Evolutionary conservation across 2,113 vertebrate genomes (phyloP), one percentile per base, ranked within the genome.

Genomic region (Trematocara unimaculatum): DNA sequence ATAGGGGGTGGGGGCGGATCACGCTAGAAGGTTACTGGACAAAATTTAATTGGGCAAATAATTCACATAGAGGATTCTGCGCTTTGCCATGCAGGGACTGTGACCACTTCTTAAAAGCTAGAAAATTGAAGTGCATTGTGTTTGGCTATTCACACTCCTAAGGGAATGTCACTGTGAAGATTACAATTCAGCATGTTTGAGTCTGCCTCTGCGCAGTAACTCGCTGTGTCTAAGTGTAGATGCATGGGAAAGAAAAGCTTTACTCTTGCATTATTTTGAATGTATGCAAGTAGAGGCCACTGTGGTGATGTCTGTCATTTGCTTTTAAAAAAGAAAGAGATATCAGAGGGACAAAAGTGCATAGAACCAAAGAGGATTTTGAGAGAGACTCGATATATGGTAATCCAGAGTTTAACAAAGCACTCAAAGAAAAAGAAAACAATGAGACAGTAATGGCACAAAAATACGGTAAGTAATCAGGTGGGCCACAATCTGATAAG

Each of bases 381-480:
- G 81, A 84, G 88, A 67, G 79, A 87, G 33, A 54, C 85, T 84
- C 64, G 84, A 85, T 89, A 91, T 90, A 86, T 93, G 93, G 88
- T 91, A 93, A 79, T n/a, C 51, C 47, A 58, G 67, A 89, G 88
- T 90, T 93, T 94, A 92, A 94, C 89, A 91, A 94, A 91, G 87
- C 80, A 60, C 89, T 91, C 85, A 88, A 64, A 91, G 79, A 82
- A 47, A 86, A 83, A 88, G 79, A 86, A 64, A 70, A 33, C 10
- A n/a, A 72, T 87, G 54, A 87, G 88, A 55, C 49, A 89, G 40
- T 79, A 82, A 83, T 78, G 86, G 86, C 88, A 87, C 79, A 38
- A 62, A 91, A 90, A 82, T 49, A 90, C 81, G 17, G 79, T 10
- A 67, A 40, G 72, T 82, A 92, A 91, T 92, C 83, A 86, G 81